Evolutionary conservation across 2,113 vertebrate species (phyloP), one percentile per base, ranked within the genome.

Genomic region (Archilochus colubris): DNA sequence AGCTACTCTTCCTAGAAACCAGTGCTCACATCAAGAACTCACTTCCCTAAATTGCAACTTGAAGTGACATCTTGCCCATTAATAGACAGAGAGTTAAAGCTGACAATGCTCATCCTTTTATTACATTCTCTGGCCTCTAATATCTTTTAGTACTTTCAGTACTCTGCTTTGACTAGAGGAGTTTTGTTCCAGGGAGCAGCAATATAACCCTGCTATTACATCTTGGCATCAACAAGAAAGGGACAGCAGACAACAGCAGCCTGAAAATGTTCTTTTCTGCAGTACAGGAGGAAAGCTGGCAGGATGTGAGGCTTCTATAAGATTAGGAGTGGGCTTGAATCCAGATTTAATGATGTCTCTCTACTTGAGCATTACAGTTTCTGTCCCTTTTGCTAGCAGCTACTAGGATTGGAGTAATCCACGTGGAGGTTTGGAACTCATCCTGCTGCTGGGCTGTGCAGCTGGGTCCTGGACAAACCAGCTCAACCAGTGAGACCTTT

Each of bases 51-150:
- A 91, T 94, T 88, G 54, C 48, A 76, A 40, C 67, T 50, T 50
- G n/a, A 67, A 40, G 77, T 93, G 77, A 72, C 81, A 67, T 77
- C 86, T 86, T 91, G 63, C 77, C 72, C 44, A 40, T 91, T 94
- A 93, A 88, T 91, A 76, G 23, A 30, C 5, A 27, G 81, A 50
- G 77, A 80, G 54, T 80, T 82, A 75, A 80, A 83, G 81, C 85
- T 93, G 88, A 54, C 53, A 83, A 15, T 59, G 81, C 86, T 93
- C 64, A 72, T 51, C 76, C 91, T 68, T 91, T 80, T 93, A 91
- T 86, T 93, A 63, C 77, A 66, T 89, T 94, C 68, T 68, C 62
- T 82, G 76, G 44, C 81, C 63, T 94, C 72, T 68, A 48, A 73
- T 86, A 73, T 63, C 50, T 83, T 58, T 48, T 20, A 74, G 72